Evolutionary conservation across 2,888 invertebrate species (phyloP), one percentile per base, ranked within the genome.

Genomic region (Ditula angustiorana): DNA sequence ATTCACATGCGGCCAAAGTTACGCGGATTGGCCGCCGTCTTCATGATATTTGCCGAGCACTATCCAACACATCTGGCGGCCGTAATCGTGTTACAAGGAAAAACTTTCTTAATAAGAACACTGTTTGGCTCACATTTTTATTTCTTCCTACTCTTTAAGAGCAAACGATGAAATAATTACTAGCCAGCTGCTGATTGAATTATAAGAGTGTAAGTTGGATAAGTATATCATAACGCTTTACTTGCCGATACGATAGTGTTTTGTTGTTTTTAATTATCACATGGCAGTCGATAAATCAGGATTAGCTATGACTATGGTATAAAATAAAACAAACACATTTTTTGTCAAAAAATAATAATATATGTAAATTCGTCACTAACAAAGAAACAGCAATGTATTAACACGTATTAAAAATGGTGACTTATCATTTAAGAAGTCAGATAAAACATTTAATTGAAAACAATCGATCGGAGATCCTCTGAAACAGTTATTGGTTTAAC

Each of bases 81-180:
- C 82, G 87, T 91, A 91, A 92, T 91, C 87, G 85, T 86, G 89
- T 91, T 91, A 92, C 85, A 83, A 87, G 86, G 85, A 91, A 91
- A 92, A 92, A 92, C 87, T 92, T 92, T 92, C 85, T 88, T 91
- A 92, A 92, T 92, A 91, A 91, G 88, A 83, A 79, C 82, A 81
- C 78, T 80, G 83, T 86, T 87, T 86, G 83, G 82, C 81, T 83
- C 80, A 74, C 78, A 71, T 71, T 70, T 71, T 70, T 82, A 80
- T 85, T 81, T 80, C 79, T 79, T 76, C 81, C 67, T 73, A 74
- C 73, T 72, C 68, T 68, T 74, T 71, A 74, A 74, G 78, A 79
- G 76, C 73, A 79, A 81, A 81, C 77, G 74, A 78, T 77, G 71
- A 74, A 81, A 79, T 84, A 82, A 84, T 83, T 82, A 82, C 77